Percentiles rank a stretch among this genome's conserved stretches.
These are phyloP conservation scores for Telenomus remus DNA, from an alignment of 1,140 invertebrate genomes.

Conservation along the genomic window DNA sequence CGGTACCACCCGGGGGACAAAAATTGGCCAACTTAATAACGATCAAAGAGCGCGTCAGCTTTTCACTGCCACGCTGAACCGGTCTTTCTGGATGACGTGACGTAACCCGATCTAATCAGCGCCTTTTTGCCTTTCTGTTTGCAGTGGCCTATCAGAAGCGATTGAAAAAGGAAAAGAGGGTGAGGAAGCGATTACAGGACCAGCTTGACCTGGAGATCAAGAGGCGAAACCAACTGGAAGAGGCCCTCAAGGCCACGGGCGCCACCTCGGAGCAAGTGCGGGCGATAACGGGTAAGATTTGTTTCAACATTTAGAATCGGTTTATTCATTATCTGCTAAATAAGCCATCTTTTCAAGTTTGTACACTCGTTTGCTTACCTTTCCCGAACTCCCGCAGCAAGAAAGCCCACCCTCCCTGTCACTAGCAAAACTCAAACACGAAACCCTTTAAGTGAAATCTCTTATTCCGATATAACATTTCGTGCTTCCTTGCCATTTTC, in stretches of 20 bases:
- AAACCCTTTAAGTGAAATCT: conserved; percentile 77
- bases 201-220: conserved; percentile 88
- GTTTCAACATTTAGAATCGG: not conserved
- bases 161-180: conserved; percentile 88
- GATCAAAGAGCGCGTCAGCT: conserved; percentile 43
- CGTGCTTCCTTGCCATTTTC: conserved; percentile 66
- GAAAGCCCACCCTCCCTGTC: conserved; percentile 67
- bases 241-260: conserved; percentile 85
- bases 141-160: conserved; percentile 91
- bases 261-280: conserved; percentile 84
- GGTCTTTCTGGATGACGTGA: conserved; percentile 19
- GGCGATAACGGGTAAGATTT: conserved; percentile 83
- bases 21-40: conserved; percentile 41
- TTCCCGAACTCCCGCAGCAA: conserved; percentile 53
- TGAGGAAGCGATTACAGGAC: conserved; percentile 87
- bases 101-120: conserved; percentile 29
- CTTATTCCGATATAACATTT: conserved; percentile 75
- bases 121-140: conserved; percentile 64
- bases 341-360: conserved; percentile 57
- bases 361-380: conserved; percentile 70
- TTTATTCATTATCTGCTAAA: conserved; percentile 39
- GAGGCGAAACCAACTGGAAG: conserved; percentile 84
- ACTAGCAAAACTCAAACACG: conserved; percentile 75
- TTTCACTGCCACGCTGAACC: conserved; percentile 19
- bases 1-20: conserved; percentile 64